Base-by-base conservation (phyloP, 1,140 invertebrate species). In the Drosophila bocki region DNA sequence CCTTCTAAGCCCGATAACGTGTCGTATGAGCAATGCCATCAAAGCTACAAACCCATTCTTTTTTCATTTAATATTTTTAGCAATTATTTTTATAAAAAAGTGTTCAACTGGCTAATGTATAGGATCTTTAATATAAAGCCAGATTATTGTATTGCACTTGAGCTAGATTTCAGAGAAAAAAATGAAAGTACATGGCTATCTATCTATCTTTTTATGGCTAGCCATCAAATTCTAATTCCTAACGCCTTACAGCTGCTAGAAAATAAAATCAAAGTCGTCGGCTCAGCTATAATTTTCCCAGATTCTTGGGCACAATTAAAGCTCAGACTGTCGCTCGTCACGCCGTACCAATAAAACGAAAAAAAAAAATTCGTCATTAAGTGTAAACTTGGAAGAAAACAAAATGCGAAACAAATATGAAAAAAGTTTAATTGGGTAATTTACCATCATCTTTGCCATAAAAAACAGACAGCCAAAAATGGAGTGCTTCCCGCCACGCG, bases 351-450 rank as follows among this genome's bases (percentile, higher is more conserved):
- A 81, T 90, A 84, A 87, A 87, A 88, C 39, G 39, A 11, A 11
- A 42, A 53, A 42, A 53, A 75, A 47, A 65, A 45, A 82, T 75
- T 71, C 26, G 65, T 79, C 78, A 85, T 90, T 76, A 70, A 56
- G 12, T 63, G 59, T 37, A 63, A 79, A 82, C 42, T 77, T 71
- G 58, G 56, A 88, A 87, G 83, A 84, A 81, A 90, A 70, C 72
- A 69, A 68, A 58, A 61, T 60, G 56, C 32, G 67, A 72, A 81
- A 84, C 78, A 84, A 69, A 80, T 64, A 88, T 78, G 74, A 81
- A 80, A 75, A 84, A 90, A 90, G 86, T 90, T 90, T 70, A 90
- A 90, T 90, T 90, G 86, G 70, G 57, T 75, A 74, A 77, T 90
- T 85, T 53, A 50, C 47, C 68, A 90, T 91, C 82, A 91, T 86